A percentile compares a stretch with the other conserved stretches of the same genome.
phyloP scores from a whole-genome alignment of 1,140 invertebrate genomes.

The Stenopsyche tienmushanensis region DNA sequence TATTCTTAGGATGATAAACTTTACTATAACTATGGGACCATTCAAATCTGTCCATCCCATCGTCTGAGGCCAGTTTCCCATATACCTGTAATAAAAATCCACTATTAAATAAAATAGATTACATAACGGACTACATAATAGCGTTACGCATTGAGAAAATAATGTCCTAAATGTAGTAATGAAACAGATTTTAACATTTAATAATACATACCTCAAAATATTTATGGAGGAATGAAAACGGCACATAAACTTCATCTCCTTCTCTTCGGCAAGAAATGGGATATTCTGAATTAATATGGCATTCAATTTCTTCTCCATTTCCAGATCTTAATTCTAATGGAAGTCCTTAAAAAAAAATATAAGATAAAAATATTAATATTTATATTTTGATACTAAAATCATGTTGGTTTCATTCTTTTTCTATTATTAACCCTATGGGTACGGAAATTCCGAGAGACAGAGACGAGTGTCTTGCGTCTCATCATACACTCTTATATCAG shows the following conservation, averaged over 20 bases:
- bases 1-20: slow-evolving; percentile 83
- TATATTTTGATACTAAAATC: neutral
- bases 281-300: slow-evolving; percentile 87
- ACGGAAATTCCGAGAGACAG: too few species aligned
- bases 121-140: too few species aligned
- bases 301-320: slow-evolving; percentile 76
- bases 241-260: slow-evolving; percentile 85
- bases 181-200: neutral
- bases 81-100: slow-evolving; percentile 60
- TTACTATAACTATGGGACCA: slow-evolving; percentile 95
- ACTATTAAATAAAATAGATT: neutral
- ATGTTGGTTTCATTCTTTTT: neutral
- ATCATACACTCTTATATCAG: too few species aligned
- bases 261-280: slow-evolving; percentile 80
- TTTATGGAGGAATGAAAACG: slow-evolving; percentile 89
- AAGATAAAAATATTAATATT: too few species aligned
- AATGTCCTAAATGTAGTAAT: too few species aligned
- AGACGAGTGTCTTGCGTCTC: too few species aligned
- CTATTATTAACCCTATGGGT: neutral
- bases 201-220: slow-evolving; percentile 82
- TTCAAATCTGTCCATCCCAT: slow-evolving; percentile 77
- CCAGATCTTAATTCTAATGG: slow-evolving; percentile 30
- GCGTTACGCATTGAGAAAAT: too few species aligned
- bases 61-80: slow-evolving; percentile 70
- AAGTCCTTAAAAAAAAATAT: slow-evolving; percentile 21